Base-by-base conservation (phyloP, 1,140 invertebrate genomes). In the Lepidostoma basale region DNA sequence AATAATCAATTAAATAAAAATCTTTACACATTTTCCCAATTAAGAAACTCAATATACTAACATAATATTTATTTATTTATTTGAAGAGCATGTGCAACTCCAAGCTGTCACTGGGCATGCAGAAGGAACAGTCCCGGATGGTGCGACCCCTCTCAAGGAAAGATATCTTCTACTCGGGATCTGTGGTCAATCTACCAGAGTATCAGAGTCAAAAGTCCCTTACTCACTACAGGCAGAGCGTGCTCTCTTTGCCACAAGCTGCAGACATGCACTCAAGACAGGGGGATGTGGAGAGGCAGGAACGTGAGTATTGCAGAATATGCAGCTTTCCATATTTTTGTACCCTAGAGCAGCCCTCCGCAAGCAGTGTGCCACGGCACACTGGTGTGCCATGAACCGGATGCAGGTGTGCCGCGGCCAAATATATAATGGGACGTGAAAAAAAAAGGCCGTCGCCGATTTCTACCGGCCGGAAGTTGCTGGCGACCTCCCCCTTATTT, bases 91-190 rank as follows among this genome's bases (percentile, higher is more conserved):
- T 76, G 39, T 83, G 79, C 67, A 81, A 77, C 45, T 83, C 82
- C 0, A 83, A 82, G 66, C 59, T 83, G 12, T 83, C 82, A 0
- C 77, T 83, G 3, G 72, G 79, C 0, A 76, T 83, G 1, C 78
- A 83, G 4, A 83, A 84, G 63, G 89, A 89, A 74, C 85, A 85
- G 12, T 80, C 86, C 3, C 80, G 88, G 67, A 92, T 97, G 81
- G 90, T 97, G 14, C 87, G 96, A 14, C 97, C 97, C 1, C 81
- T 99, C 78, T 97, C 96, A 4, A 85, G 96, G 42, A 98, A 98
- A 81, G 97, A 99, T 80, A 98, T 99, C 72, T 99, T 99, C 83
- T 99, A 99, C 83, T 95, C 96, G 10, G 97, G 97, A 22, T 96
- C 94, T 23, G 90, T 98, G 5, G 84, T 92, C 25, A 93, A 97